Conservation (phyloP, 2,797 vertebrate genomes). For the Sebastes iracundus region DNA sequence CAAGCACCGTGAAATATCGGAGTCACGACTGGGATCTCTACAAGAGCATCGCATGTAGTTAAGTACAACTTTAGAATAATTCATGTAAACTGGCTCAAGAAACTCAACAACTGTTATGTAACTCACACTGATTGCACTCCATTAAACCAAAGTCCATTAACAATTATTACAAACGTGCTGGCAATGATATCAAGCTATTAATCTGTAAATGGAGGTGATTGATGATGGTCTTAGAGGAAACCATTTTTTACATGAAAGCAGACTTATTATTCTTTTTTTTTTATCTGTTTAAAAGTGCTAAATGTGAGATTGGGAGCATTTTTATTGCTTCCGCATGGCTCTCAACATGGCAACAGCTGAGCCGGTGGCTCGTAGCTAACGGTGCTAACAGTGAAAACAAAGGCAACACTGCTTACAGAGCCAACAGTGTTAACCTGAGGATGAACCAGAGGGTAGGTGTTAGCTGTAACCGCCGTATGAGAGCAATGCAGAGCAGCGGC, state of each 20-base stretch:
- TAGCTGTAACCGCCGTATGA: not conserved
- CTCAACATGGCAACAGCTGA: not conserved
- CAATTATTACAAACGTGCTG: not conserved
- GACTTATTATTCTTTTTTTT: not conserved
- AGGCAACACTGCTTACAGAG: too few relatives aligned
- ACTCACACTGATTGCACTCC: not conserved
- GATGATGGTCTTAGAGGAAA: too few relatives aligned
- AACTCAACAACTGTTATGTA: not conserved
- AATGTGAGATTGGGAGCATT: not conserved
- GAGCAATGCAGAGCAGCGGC: not conserved
- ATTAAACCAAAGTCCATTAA: not conserved
- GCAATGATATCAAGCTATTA: not conserved
- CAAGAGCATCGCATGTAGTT: not conserved
- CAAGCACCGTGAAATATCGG: slow-evolving; percentile 7
- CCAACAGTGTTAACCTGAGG: too few relatives aligned
- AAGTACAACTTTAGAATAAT: not conserved
- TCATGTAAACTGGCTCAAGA: not conserved
- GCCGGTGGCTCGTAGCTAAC: not conserved
- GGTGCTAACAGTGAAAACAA: too few relatives aligned
- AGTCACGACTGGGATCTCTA: not conserved
- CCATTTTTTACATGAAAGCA: not conserved
- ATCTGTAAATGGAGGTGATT: not conserved
- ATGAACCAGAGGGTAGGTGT: not conserved
- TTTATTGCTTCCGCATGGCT: not conserved
- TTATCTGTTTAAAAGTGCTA: not conserved